Percentiles rank a stretch among this genome's conserved stretches.
These are phyloP conservation scores for Pseudobourletiella spinata DNA, from an alignment of 1,140 invertebrate species.

Conservation along the genomic window DNA sequence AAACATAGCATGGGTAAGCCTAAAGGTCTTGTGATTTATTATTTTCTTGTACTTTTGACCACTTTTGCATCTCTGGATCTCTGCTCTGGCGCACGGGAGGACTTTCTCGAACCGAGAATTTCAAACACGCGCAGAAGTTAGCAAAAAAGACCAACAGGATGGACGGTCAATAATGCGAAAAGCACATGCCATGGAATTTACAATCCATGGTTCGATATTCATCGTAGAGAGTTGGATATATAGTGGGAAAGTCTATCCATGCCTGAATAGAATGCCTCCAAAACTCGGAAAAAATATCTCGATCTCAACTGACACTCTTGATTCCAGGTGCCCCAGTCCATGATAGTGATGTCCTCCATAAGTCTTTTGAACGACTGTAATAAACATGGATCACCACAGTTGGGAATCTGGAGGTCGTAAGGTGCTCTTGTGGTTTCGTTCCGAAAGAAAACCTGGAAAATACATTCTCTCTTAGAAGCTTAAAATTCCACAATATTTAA, in stretches of 20 bases:
- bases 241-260: background rate
- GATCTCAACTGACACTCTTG: background rate
- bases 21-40: too few relatives aligned
- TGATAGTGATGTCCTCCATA: background rate
- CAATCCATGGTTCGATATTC: too few relatives aligned
- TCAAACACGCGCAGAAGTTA: too few relatives aligned
- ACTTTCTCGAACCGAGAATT: too few relatives aligned
- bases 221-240: background rate
- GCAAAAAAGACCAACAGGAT: too few relatives aligned
- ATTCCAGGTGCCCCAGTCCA: constrained; percentile 1
- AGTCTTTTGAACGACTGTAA: background rate
- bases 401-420: constrained; percentile 10
- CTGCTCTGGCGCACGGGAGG: too few relatives aligned
- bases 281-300: background rate
- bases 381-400: constrained; percentile 33
- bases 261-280: background rate
- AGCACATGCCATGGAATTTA: too few relatives aligned
- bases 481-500: background rate
- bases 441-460: constrained; percentile 42
- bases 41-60: too few relatives aligned
- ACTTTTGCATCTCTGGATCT: too few relatives aligned
- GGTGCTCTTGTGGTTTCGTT: constrained; percentile 17
- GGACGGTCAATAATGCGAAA: too few relatives aligned
- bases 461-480: background rate
- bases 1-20: too few relatives aligned